A percentile compares a stretch with the other conserved stretches of the same genome.
These are phyloP conservation scores for Oncorhynchus tshawytscha DNA, from an alignment of 2,113 vertebrate genomes.

Conservation along the genomic window DNA sequence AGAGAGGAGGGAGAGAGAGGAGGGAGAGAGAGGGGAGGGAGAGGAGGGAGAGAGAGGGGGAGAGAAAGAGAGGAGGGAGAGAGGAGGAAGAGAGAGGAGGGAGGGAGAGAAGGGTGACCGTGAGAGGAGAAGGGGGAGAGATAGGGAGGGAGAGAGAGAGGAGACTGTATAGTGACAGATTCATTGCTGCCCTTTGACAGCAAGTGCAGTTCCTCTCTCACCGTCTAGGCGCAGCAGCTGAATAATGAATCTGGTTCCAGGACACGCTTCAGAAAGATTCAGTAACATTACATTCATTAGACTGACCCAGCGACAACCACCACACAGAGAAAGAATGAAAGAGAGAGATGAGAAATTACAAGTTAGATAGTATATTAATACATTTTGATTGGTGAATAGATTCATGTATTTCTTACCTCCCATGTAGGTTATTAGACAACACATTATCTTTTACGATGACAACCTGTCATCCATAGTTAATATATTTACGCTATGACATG, in stretches of 20 bases:
- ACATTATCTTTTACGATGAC: neutral
- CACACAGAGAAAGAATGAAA: neutral
- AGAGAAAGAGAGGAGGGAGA: neutral
- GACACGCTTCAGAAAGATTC: conserved; percentile 1
- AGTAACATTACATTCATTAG: conserved; percentile 19
- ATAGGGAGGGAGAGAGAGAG: neutral
- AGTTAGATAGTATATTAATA: too few species aligned
- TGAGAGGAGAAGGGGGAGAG: too few species aligned
- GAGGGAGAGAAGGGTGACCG: too few species aligned
- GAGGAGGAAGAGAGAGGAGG: neutral
- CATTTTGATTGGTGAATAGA: neutral
- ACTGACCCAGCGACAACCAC: conserved; percentile 19
- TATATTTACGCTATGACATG: neutral
- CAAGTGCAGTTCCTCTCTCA: conserved; percentile 38
- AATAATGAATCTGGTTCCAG: conserved; percentile 47
- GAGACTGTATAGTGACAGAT: conserved; percentile 21
- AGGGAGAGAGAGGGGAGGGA: neutral
- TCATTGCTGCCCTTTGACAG: conserved; percentile 50
- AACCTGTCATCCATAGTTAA: neutral
- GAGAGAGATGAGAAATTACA: neutral
- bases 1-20: neutral
- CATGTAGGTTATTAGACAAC: neutral
- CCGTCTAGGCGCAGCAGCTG: conserved; percentile 29
- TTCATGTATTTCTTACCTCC: neutral
- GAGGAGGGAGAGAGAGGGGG: neutral